Percentiles rank a stretch among this genome's conserved stretches.
These are phyloP conservation scores for Andrena fulva DNA, from an alignment of 2,888 invertebrate genomes.

Conservation along the genomic window DNA sequence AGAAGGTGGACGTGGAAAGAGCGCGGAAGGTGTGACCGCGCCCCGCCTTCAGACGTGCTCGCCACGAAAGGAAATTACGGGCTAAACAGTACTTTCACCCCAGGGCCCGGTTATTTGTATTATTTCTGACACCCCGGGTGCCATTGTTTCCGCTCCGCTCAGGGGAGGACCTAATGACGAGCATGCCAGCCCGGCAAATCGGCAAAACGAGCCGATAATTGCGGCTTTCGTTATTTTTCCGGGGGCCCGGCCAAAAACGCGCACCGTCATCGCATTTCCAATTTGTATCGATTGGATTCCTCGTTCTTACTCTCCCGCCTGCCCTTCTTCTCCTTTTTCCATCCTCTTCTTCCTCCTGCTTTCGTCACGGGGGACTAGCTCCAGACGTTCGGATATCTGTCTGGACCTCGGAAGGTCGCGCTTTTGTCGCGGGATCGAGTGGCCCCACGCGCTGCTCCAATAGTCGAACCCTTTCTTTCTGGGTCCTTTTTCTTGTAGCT, in stretches of 20 bases:
- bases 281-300: slow-evolving; percentile 80
- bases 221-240: slow-evolving; percentile 78
- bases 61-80: slow-evolving; percentile 78
- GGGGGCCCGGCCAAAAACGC: slow-evolving; percentile 62
- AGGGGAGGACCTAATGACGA: slow-evolving; percentile 69
- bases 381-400: background rate
- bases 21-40: slow-evolving; percentile 81
- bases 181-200: slow-evolving; percentile 64
- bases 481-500: background rate
- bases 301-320: slow-evolving; percentile 50
- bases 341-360: slow-evolving; percentile 2
- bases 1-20: slow-evolving; percentile 32
- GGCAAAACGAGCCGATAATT: slow-evolving; percentile 79
- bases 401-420: slow-evolving; percentile 3
- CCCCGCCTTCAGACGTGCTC: slow-evolving; percentile 76
- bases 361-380: slow-evolving; percentile 20
- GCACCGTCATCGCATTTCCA: slow-evolving; percentile 80
- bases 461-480: background rate
- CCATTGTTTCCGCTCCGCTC: slow-evolving; percentile 76
- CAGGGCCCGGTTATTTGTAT: slow-evolving; percentile 76
- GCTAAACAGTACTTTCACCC: slow-evolving; percentile 73
- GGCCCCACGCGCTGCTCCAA: background rate
- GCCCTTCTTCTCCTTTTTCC: background rate
- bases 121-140: slow-evolving; percentile 77
- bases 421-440: slow-evolving; percentile 26